Evolutionary conservation across 2,888 invertebrate genomes (phyloP), one percentile per base, ranked within the genome.

Genomic region (Xanthia icteritia): DNA sequence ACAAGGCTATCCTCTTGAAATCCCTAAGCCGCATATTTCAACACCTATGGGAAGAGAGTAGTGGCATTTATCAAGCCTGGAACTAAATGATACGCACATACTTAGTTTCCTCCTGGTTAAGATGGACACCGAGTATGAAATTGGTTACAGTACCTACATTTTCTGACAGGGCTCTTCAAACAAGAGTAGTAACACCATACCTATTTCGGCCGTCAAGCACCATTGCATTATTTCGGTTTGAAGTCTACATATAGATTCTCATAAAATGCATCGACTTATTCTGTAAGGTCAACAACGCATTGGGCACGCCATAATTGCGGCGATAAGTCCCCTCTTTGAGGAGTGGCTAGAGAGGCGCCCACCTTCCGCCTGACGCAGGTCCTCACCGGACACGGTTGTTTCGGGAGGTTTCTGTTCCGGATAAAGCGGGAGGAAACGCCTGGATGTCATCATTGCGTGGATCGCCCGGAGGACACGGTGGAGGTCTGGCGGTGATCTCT

Each of bases 1-100:
- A 20, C 77, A 75, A 54, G 77, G 77, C 5, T 27, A 31, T 61
- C 27, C 42, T 36, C 51, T 51, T 81, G 8, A 23, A 61, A 36
- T 54, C 42, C 36, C 39, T 73, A 51, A 73, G 20, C 31, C 20
- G 9, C 0, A 51, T 58, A 15, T 60, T 42, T 11, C 17, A 39
- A 51, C 31, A 42, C 5, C 6, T 31, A 36, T 27, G 11, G 15
- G 0, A 31, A 15, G 15, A n/a, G n/a, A 31, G 39, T 20, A 20
- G 5, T 20, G 48, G 27, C 27, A 27, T 15, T 58, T 58, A 27
- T 27, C 13, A 45, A 45, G 6, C 5, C 11, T 0, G 56, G 56
- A 56, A n/a, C n/a, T 11, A 56, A n/a, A 56, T n/a, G 56, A 56
- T 56, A 23, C 23, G 51, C 8, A 23, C 51, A 9, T 51, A 51